phyloP scores from a whole-genome alignment of 2,797 vertebrate species.

The Botia almorhae region DNA sequence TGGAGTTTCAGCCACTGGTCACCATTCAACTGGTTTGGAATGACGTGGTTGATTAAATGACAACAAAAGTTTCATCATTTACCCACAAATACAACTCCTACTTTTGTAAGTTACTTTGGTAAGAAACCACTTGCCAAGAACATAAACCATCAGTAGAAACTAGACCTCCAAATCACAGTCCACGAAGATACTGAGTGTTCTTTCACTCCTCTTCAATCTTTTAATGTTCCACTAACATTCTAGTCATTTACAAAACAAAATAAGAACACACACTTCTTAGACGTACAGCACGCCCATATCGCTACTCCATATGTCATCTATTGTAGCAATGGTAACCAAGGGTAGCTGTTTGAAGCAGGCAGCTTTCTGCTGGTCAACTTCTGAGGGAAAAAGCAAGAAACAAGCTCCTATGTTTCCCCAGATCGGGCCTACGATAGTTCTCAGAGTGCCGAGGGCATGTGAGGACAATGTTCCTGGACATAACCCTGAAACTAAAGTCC shows the following conservation, averaged over 20 bases:
- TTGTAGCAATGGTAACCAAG: constrained; percentile 30
- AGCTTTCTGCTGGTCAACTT: constrained; percentile 28
- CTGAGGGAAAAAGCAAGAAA: constrained; percentile 36
- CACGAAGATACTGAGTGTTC: constrained; percentile 1
- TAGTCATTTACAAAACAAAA: constrained; percentile 28
- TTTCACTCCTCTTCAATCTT: constrained; percentile 26
- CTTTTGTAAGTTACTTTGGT: not conserved
- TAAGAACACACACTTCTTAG: constrained; percentile 25
- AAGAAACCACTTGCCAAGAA: not conserved
- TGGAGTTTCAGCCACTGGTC: not conserved
- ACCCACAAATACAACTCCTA: not conserved
- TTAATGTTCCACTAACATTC: not conserved
- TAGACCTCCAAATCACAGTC: constrained; percentile 16
- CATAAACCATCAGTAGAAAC: constrained; percentile 1
- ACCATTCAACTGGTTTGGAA: too few species aligned
- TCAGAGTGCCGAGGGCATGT: constrained; percentile 68
- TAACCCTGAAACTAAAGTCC: constrained; percentile 76
- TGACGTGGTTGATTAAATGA: not conserved
- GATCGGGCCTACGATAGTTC: constrained; percentile 43
- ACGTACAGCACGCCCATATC: not conserved
- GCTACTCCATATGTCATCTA: constrained; percentile 24
- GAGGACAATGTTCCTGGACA: constrained; percentile 77
- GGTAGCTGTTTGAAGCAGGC: constrained; percentile 30
- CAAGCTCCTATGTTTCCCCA: constrained; percentile 39
- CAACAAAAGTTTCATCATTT: not conserved